Conservation (phyloP, 2,113 vertebrate genomes). For the Mus spicilegus region DNA sequence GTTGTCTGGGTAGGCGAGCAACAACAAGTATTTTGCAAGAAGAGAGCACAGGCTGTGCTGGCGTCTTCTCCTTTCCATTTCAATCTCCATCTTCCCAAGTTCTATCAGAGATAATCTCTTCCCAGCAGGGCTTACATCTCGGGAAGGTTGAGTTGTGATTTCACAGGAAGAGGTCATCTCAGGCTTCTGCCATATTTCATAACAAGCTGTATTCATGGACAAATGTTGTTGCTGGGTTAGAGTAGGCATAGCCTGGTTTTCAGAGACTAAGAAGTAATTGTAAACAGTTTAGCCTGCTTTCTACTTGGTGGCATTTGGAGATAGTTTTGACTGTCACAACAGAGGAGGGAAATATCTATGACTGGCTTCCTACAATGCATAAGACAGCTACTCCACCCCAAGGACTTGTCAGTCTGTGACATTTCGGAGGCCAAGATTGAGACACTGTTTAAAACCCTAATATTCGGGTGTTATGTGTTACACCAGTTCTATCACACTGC, state of each 20-base stretch:
- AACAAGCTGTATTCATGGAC: neutral
- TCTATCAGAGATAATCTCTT: neutral
- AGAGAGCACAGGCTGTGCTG: neutral
- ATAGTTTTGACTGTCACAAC: neutral
- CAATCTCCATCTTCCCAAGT: neutral
- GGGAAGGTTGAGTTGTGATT: neutral
- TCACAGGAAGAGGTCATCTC: neutral
- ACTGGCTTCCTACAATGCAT: neutral
- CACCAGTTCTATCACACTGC: neutral
- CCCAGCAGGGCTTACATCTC: neutral
- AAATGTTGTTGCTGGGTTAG: neutral
- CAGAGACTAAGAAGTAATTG: neutral
- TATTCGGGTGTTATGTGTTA: neutral
- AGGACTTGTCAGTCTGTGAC: neutral
- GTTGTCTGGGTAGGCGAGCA: neutral
- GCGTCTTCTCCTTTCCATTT: neutral
- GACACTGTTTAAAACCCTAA: neutral
- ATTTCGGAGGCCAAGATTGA: neutral
- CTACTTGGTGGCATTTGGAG: neutral
- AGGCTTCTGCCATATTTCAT: neutral
- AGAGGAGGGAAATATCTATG: neutral
- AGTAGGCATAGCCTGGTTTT: neutral
- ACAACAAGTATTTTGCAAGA: neutral
- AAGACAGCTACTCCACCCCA: neutral
- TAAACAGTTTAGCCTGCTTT: neutral